phyloP scores from a whole-genome alignment of 2,113 vertebrate genomes.

The Pantherophis guttatus region DNA sequence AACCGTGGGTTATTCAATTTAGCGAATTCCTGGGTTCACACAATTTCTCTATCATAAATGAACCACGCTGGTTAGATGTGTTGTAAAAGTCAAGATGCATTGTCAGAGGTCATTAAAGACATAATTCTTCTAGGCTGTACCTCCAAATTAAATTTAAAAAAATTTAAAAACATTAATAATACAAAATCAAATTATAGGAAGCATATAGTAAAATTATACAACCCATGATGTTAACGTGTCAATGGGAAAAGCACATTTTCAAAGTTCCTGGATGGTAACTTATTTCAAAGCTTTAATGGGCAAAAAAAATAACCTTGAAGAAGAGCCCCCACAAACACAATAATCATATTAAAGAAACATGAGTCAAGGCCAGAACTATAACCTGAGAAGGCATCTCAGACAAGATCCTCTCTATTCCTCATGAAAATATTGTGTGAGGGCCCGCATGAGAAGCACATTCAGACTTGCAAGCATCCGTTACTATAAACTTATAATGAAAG shows the following conservation, averaged over 20 bases:
- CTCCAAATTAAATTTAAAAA: neutral
- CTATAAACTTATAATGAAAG: neutral
- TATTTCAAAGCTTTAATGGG: neutral
- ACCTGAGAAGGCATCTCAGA: neutral
- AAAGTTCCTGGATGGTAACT: too few relatives aligned
- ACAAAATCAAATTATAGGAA: neutral
- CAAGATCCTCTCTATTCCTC: neutral
- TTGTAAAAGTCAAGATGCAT: neutral
- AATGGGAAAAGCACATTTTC: neutral
- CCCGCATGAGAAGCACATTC: neutral
- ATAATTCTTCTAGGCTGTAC: neutral
- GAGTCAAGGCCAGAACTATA: neutral
- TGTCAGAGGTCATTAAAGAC: neutral
- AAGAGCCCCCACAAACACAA: neutral
- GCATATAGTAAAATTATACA: neutral
- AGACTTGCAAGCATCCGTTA: neutral
- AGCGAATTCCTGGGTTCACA: neutral
- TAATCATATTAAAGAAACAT: neutral
- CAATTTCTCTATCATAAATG: neutral
- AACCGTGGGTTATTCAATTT: neutral
- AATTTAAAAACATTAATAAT: neutral
- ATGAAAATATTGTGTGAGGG: neutral
- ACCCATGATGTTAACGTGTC: neutral
- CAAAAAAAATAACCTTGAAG: neutral
- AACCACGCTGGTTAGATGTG: neutral